A percentile compares a stretch with the other conserved stretches of the same genome.
Evolutionary conservation across 2,113 vertebrate species (phyloP).

Genomic region (Channa maculata): DNA sequence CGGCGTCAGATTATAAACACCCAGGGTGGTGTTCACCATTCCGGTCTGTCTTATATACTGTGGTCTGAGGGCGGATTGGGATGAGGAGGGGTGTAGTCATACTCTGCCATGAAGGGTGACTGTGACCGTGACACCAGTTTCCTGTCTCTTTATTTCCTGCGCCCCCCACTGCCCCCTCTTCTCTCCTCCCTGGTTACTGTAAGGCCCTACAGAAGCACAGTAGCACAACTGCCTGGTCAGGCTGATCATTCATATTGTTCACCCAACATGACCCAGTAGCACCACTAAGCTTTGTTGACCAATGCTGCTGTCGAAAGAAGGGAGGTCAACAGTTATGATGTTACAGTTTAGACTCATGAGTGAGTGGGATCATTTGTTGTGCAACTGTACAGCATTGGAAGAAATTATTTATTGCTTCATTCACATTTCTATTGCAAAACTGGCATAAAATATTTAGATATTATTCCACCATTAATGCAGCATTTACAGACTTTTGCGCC

Average conservation of each 20-base stretch:
- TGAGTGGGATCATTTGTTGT: conserved; percentile 9
- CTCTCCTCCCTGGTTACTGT: conserved; percentile 39
- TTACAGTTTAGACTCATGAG: conserved; percentile 16
- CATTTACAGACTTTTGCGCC: conserved; percentile 3
- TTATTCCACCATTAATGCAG: conserved; percentile 3
- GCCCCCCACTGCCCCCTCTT: conserved; percentile 8
- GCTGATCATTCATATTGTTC: conserved; percentile 37
- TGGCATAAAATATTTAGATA: neutral
- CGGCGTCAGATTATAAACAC: conserved; percentile 65
- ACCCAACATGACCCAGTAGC: neutral
- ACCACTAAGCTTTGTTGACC: conserved; percentile 34
- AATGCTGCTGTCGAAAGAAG: conserved; percentile 26
- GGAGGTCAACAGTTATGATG: conserved; percentile 29
- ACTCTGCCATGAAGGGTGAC: conserved; percentile 51
- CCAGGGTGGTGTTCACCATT: conserved; percentile 58
- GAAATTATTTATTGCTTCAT: neutral
- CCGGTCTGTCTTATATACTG: conserved; percentile 58
- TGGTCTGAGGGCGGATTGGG: conserved; percentile 56
- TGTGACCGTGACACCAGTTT: conserved; percentile 76
- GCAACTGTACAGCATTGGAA: conserved; percentile 4
- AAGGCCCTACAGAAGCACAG: conserved; percentile 14
- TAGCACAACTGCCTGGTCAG: conserved; percentile 1
- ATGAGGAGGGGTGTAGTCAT: conserved; percentile 48
- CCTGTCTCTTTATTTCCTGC: conserved; percentile 72
- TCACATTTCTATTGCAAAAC: neutral